Base-by-base conservation (phyloP, 2,113 vertebrate species). In the Chionis minor region DNA sequence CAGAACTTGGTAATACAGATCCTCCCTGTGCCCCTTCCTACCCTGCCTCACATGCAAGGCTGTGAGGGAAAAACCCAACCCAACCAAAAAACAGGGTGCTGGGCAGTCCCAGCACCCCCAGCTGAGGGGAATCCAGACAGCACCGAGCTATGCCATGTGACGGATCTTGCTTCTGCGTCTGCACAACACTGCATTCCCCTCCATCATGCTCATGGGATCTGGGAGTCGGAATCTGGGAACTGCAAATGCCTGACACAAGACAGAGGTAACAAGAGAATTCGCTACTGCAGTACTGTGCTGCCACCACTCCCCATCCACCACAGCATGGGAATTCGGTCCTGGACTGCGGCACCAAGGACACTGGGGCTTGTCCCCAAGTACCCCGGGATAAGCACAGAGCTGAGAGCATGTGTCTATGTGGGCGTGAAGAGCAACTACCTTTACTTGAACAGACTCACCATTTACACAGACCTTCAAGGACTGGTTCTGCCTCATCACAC, bases 321-420 rank as follows among this genome's bases (percentile, higher is more conserved):
- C 59, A 74, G 49, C 45, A 17, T 6, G 49, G 33, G 30, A 38
- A 79, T 74, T 9, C 33, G 30, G 33, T 47, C 24, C 54, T 51
- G 58, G n/a, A 18, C 8, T 3, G 32, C 35, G n/a, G 63, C 58
- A 40, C 32, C 33, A 22, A 54, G 61, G 49, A 80, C 14, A 4
- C 0, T 9, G 30, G 12, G 44, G n/a, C 55, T 59, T 38, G 8
- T 21, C 54, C 22, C 66, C 0, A 10, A 35, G 9, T 5, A 12
- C 8, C 15, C 69, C n/a, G 33, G 58, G 70, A 16, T 2, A 45
- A 45, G 28, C 70, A 33, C 62, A 78, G 52, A 77, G 40, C 35
- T 72, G 32, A 45, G 8, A 24, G 42, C 5, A 30, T 3, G 1
- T 12, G 22, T 14, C 69, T 59, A 2, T 13, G 27, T 3, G 1